Percentiles rank a stretch among this genome's conserved stretches.
These are phyloP conservation scores for Electrona antarctica DNA, from an alignment of 2,113 vertebrate species.

Conservation along the genomic window DNA sequence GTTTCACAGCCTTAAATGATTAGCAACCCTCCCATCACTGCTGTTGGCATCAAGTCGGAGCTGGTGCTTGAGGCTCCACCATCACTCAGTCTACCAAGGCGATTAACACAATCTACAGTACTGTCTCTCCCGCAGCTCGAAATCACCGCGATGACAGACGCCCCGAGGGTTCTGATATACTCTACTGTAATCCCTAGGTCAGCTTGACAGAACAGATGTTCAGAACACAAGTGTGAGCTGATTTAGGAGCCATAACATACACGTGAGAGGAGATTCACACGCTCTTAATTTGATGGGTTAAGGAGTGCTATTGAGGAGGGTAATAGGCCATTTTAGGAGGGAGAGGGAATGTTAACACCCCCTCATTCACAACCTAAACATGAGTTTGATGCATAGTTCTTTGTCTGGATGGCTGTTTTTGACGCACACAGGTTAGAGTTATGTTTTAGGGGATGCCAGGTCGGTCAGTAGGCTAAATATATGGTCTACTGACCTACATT, in stretches of 20 bases:
- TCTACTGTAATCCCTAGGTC: constrained; percentile 24
- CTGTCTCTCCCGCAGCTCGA: constrained; percentile 10
- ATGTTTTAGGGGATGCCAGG: no score
- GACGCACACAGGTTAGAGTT: no score
- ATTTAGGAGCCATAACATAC: constrained; percentile 13
- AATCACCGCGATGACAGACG: constrained; percentile 28
- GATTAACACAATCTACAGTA: not conserved
- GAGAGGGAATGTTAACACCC: no score
- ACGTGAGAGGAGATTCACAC: not conserved
- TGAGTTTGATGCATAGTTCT: no score
- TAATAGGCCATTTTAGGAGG: not conserved
- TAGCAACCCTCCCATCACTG: constrained; percentile 2
- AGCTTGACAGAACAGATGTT: constrained; percentile 48
- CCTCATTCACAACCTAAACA: no score
- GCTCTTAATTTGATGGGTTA: not conserved
- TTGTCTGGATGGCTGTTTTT: no score
- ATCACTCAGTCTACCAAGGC: constrained; percentile 1
- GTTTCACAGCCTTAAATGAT: constrained; percentile 40
- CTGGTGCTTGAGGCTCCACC: not conserved
- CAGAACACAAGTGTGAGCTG: constrained; percentile 1
- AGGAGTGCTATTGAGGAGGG: not conserved
- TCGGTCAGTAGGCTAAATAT: no score
- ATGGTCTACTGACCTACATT: no score
- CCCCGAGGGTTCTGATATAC: constrained; percentile 22
- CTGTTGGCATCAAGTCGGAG: not conserved